phyloP scores from a whole-genome alignment of 1,140 invertebrate species.

The Drosophila saltans region DNA sequence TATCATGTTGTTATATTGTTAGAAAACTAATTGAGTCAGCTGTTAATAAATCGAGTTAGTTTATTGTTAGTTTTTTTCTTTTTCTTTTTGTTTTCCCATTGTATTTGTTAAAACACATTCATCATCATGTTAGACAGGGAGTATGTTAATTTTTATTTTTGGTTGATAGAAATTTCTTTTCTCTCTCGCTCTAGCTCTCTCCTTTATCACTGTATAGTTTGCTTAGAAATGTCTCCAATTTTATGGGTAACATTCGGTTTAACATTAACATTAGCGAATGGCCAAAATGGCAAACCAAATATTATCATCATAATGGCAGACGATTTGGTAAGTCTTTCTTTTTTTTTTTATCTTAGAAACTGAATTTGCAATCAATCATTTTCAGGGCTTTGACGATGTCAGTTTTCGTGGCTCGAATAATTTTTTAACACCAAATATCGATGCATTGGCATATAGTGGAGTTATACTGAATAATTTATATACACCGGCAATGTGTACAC shows the following conservation, averaged over 20 bases:
- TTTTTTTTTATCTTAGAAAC: too few relatives aligned
- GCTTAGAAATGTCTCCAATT: slow-evolving; percentile 12
- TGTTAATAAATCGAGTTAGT: background rate
- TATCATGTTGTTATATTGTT: background rate
- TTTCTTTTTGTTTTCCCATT: background rate
- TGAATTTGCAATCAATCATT: slow-evolving; percentile 1
- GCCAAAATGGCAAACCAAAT: slow-evolving; percentile 77
- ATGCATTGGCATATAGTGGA: slow-evolving; percentile 90
- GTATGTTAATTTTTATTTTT: slow-evolving; percentile 18
- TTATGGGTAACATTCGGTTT: slow-evolving; percentile 28
- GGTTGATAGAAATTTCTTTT: slow-evolving; percentile 2
- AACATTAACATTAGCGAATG: background rate
- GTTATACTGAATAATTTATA: slow-evolving; percentile 91
- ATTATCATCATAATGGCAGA: slow-evolving; percentile 86
- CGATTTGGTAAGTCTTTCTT: slow-evolving; percentile 84
- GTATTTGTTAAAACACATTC: slow-evolving; percentile 2
- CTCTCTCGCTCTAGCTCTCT: background rate
- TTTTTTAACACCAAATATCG: slow-evolving; percentile 93
- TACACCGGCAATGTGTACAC: slow-evolving; percentile 90
- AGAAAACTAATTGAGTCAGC: background rate
- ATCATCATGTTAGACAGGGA: slow-evolving; percentile 8
- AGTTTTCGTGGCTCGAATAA: slow-evolving; percentile 94
- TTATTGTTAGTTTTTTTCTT: slow-evolving; percentile 15
- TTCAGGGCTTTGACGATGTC: slow-evolving; percentile 93
- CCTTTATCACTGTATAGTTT: background rate